Evolutionary conservation across 2,113 vertebrate species (phyloP).

Genomic region (Zosterops borbonicus): DNA sequence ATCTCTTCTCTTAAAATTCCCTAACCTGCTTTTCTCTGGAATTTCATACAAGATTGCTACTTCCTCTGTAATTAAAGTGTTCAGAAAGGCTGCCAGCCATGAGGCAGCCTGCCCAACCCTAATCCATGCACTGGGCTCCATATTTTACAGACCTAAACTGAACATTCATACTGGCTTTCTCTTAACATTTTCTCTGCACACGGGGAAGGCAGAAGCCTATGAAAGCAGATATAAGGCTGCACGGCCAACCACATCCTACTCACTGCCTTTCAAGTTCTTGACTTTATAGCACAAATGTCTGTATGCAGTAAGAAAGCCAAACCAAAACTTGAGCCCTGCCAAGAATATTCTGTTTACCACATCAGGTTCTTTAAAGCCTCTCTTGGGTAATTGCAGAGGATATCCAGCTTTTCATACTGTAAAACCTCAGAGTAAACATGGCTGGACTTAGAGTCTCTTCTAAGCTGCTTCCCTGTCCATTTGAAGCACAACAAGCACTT

Average conservation of each 20-base stretch:
- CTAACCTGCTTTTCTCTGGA: not conserved
- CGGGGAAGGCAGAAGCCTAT: not conserved
- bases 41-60: not conserved
- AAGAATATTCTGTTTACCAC: not conserved
- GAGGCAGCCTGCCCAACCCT: not conserved
- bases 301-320: not conserved
- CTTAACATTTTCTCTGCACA: not conserved
- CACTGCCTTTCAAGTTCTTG: not conserved
- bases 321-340: not conserved
- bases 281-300: not conserved
- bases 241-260: not conserved
- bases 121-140: not conserved
- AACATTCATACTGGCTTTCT: not conserved
- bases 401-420: not conserved
- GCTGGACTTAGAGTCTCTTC: not conserved
- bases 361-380: not conserved
- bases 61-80: not conserved
- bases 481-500: not conserved
- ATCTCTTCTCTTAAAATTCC: not conserved
- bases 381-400: not conserved
- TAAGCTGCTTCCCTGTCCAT: not conserved
- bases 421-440: constrained; percentile 4
- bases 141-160: not conserved
- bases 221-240: not conserved
- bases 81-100: not conserved